Evolutionary conservation across 2,113 vertebrate species (phyloP).

Genomic region (Salvelinus namaycush): DNA sequence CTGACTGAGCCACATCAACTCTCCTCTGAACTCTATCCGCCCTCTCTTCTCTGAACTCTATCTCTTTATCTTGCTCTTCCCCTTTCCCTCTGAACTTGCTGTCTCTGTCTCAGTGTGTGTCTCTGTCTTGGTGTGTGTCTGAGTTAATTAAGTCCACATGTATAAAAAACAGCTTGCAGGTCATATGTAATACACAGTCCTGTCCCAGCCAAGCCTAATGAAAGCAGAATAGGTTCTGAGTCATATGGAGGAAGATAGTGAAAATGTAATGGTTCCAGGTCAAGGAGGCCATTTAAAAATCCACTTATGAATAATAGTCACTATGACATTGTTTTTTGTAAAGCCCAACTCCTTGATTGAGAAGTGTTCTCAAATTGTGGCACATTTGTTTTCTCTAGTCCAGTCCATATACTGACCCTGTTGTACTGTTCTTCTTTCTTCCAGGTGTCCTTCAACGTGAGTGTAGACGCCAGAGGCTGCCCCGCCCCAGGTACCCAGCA

Average conservation of each 20-base stretch:
- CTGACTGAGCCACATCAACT: conserved; percentile 17
- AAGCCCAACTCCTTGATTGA: too few relatives aligned
- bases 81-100: too few relatives aligned
- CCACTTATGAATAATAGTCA: too few relatives aligned
- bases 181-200: conserved; percentile 33
- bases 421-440: neutral
- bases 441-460: conserved; percentile 89
- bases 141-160: neutral
- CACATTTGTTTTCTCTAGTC: too few relatives aligned
- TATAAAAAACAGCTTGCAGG: conserved; percentile 28
- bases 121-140: neutral
- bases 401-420: too few relatives aligned
- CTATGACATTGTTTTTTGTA: too few relatives aligned
- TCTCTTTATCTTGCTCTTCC: too few relatives aligned
- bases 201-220: neutral
- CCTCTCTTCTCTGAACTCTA: neutral
- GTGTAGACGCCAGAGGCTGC: conserved; percentile 85
- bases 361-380: too few relatives aligned
- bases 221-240: neutral
- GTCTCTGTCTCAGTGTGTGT: neutral
- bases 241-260: too few relatives aligned
- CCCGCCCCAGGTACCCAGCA: conserved; percentile 64
- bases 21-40: neutral
- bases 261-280: too few relatives aligned
- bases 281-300: too few relatives aligned